phyloP scores from a whole-genome alignment of 2,797 vertebrate species.

The Oryzias sinensis region DNA sequence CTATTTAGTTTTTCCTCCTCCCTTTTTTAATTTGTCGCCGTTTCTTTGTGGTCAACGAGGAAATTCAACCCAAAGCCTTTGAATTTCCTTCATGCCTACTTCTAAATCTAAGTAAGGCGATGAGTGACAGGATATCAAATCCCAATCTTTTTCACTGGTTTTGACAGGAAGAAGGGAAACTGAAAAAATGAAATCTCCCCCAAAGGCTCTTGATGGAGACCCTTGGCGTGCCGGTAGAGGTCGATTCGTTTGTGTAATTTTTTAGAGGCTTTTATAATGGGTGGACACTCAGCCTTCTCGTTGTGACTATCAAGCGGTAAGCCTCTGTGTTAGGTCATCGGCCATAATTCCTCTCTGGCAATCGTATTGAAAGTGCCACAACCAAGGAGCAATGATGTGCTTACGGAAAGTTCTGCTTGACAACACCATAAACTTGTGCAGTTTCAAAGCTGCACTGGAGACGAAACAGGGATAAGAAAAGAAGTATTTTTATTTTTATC shows the following conservation, averaged over 20 bases:
- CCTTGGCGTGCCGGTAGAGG: constrained; percentile 40
- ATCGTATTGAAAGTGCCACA: constrained; percentile 48
- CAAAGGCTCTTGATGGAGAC: constrained; percentile 37
- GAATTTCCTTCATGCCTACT: constrained; percentile 27
- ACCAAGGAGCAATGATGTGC: constrained; percentile 2
- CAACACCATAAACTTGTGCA: constrained; percentile 22
- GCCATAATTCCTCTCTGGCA: constrained; percentile 50
- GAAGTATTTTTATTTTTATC: constrained; percentile 4
- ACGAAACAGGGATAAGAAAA: background rate
- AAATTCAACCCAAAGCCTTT: constrained; percentile 30
- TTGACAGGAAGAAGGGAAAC: constrained; percentile 42
- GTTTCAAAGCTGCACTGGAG: constrained; percentile 16
- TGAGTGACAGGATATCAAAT: constrained; percentile 69
- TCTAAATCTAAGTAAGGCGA: constrained; percentile 38
- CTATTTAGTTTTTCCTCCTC: constrained; percentile 42
- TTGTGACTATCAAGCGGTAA: constrained; percentile 61
- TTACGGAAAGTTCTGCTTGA: constrained; percentile 13
- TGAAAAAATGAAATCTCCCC: constrained; percentile 50
- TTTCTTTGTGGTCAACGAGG: constrained; percentile 61
- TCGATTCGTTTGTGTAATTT: constrained; percentile 58
- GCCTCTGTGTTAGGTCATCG: constrained; percentile 60
- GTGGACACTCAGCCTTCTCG: constrained; percentile 67
- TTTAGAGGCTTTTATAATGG: constrained; percentile 56
- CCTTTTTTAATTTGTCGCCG: constrained; percentile 65
- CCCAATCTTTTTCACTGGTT: constrained; percentile 54